Conservation (phyloP, 2,113 vertebrate species). For the Alces alces region DNA sequence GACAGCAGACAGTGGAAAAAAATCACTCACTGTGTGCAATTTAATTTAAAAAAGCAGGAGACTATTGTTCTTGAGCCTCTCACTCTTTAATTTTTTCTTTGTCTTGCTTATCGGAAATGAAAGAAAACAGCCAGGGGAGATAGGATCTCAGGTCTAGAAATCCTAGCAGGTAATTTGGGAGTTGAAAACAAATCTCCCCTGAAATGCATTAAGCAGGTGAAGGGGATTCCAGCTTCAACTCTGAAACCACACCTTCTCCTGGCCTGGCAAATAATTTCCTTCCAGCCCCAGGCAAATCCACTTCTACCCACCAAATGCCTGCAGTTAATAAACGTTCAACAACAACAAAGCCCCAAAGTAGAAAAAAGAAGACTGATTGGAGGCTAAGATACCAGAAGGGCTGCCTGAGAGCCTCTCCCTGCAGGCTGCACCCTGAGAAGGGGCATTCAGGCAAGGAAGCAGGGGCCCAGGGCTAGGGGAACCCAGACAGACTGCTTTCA, state of each 20-base stretch:
- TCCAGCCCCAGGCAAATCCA: constrained; percentile 69
- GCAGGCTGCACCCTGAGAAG: neutral
- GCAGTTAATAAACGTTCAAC: constrained; percentile 40
- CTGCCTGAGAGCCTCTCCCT: neutral
- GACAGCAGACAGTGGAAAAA: constrained; percentile 19
- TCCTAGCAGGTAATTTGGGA: constrained; percentile 58
- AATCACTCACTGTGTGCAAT: constrained; percentile 18
- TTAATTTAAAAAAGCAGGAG: constrained; percentile 46
- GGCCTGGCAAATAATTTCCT: constrained; percentile 65
- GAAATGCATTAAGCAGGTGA: constrained; percentile 67
- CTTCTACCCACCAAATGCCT: constrained; percentile 57
- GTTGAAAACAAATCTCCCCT: constrained; percentile 70
- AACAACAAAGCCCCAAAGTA: constrained; percentile 45
- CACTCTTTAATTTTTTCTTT: neutral
- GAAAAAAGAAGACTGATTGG: constrained; percentile 43
- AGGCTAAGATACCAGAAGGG: constrained; percentile 13
- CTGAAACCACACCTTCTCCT: constrained; percentile 67
- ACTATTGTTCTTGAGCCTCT: constrained; percentile 53
- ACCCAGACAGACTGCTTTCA: neutral
- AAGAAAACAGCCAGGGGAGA: constrained; percentile 63
- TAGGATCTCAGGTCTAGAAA: constrained; percentile 59
- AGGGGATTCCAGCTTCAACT: constrained; percentile 60
- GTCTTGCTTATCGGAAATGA: constrained; percentile 57
- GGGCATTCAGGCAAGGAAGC: neutral
- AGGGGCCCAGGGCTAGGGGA: neutral